These are phyloP conservation scores for Drosophila littoralis DNA, from an alignment of 1,140 invertebrate species.

Conservation along the genomic window DNA sequence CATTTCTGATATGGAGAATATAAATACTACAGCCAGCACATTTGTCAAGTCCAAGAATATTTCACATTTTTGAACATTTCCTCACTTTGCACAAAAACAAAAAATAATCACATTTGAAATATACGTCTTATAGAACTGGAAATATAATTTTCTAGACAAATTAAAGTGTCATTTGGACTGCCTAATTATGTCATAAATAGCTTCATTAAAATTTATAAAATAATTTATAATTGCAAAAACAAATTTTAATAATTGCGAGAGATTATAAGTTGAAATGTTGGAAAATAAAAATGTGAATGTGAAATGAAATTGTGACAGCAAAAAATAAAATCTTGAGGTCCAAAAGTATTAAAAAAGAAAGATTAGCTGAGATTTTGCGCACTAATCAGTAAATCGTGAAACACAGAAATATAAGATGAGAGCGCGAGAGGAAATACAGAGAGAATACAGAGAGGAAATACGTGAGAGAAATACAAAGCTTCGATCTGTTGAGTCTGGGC, in stretches of 20 bases:
- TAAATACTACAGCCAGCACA: too few species aligned
- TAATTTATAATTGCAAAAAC: conserved; percentile 8
- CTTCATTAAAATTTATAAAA: conserved; percentile 8
- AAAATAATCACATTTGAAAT: not conserved
- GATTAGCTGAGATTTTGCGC: not conserved
- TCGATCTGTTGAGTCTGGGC: not conserved
- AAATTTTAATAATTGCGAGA: not conserved
- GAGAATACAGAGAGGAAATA: not conserved
- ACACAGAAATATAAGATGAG: not conserved
- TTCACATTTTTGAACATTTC: too few species aligned
- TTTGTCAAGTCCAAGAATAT: too few species aligned
- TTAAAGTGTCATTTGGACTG: not conserved
- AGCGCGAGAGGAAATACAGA: not conserved
- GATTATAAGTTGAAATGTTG: too few species aligned
- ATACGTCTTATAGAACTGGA: not conserved
- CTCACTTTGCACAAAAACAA: not conserved
- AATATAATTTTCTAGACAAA: not conserved
- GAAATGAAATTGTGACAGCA: not conserved
- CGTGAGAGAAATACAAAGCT: not conserved
- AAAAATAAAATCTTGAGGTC: not conserved
- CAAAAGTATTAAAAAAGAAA: not conserved
- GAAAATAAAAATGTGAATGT: not conserved
- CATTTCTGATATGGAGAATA: too few species aligned
- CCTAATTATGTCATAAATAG: not conserved
- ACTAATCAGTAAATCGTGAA: not conserved